phyloP scores from a whole-genome alignment of 2,888 invertebrate species.

The Trimorus sp. region DNA sequence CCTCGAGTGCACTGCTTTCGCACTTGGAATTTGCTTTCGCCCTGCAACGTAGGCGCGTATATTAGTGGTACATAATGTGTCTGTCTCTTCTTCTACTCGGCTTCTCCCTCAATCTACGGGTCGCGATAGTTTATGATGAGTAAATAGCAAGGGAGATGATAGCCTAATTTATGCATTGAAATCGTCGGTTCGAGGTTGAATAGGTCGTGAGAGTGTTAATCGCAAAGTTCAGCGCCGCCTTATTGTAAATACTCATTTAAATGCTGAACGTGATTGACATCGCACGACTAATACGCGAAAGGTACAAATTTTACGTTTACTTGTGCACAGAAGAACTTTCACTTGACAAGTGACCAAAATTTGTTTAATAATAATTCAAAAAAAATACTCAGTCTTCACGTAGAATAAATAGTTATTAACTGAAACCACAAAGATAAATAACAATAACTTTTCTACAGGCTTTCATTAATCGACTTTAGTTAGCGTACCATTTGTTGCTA shows the following conservation, averaged over 20 bases:
- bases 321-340: no score
- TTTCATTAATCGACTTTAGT: not conserved
- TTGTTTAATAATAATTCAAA: no score
- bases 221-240: slow-evolving; percentile 55
- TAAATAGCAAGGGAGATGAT: slow-evolving; percentile 60
- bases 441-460: no score
- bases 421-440: no score
- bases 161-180: slow-evolving; percentile 66
- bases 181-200: slow-evolving; percentile 60
- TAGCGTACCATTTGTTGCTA: not conserved
- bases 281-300: slow-evolving; percentile 5
- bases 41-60: slow-evolving; percentile 57
- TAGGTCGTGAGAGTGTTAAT: slow-evolving; percentile 58
- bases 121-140: slow-evolving; percentile 59
- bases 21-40: slow-evolving; percentile 60
- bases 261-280: slow-evolving; percentile 24
- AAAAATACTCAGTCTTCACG: no score
- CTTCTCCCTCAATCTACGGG: slow-evolving; percentile 46
- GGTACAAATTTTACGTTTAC: slow-evolving; percentile 9
- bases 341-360: slow-evolving; percentile 2
- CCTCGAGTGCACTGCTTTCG: slow-evolving; percentile 63
- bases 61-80: slow-evolving; percentile 61
- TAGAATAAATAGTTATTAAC: no score
- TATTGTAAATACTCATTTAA: slow-evolving; percentile 60
- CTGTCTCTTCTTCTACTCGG: slow-evolving; percentile 45